These are phyloP conservation scores for Nectonema munidae DNA, from an alignment of 2,888 invertebrate genomes.

Conservation along the genomic window DNA sequence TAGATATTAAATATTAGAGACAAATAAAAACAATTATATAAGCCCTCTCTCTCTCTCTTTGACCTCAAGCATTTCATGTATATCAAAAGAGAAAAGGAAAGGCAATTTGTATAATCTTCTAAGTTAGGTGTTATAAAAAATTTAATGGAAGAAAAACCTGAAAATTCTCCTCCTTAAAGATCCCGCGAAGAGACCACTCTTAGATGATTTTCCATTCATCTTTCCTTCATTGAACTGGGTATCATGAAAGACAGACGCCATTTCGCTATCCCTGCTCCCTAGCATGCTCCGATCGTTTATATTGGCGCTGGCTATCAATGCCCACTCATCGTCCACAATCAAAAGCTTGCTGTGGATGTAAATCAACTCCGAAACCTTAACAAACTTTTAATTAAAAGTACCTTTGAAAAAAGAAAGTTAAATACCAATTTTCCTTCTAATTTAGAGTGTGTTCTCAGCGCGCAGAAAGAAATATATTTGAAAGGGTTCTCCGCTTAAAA, in stretches of 20 bases:
- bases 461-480: slow-evolving; percentile 26
- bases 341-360: slow-evolving; percentile 25
- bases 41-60: no score
- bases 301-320: slow-evolving; percentile 25
- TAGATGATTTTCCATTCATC: slow-evolving; percentile 21
- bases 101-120: no score
- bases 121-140: no score
- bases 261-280: slow-evolving; percentile 24
- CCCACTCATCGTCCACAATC: slow-evolving; percentile 24
- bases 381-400: neutral
- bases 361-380: slow-evolving; percentile 24
- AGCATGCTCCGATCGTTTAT: slow-evolving; percentile 25
- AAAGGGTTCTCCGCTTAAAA: slow-evolving; percentile 23
- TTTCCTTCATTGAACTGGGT: slow-evolving; percentile 18
- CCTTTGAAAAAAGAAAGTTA: neutral
- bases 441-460: slow-evolving; percentile 24
- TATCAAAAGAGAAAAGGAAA: no score
- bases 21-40: no score
- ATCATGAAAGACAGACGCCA: slow-evolving; percentile 23
- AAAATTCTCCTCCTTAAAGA: slow-evolving; percentile 22
- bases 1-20: no score
- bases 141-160: no score
- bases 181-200: slow-evolving; percentile 22
- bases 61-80: no score
- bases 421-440: slow-evolving; percentile 23